Evolutionary conservation across 2,797 vertebrate genomes (phyloP), one percentile per base, ranked within the genome.

Genomic region (Eutrigla gurnardus): DNA sequence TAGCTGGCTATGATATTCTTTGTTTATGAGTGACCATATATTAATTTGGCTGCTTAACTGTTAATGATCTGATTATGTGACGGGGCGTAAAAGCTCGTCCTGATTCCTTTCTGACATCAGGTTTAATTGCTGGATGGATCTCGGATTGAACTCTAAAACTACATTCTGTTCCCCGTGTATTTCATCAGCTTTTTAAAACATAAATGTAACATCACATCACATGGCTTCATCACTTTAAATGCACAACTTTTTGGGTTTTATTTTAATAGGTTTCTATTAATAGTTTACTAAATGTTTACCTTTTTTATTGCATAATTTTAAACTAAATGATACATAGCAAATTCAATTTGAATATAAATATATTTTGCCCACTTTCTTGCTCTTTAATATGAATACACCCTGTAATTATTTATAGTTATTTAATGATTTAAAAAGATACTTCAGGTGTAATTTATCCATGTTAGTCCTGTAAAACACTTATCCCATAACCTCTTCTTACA

Each of bases 1-100:
- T n/a, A 8, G 2, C 8, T 49, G 13, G 0, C 5, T 3, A 2
- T 11, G 36, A 35, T 40, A 3, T 5, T 59, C n/a, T 33, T 42
- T 46, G 42, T 32, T 42, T 14, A 15, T 10, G 3, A 33, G 18
- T 58, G 42, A 42, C 11, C 25, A 3, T 10, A 25, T 14, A 13
- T 63, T 0, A 17, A 64, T 71, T 25, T 35, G 32, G 4, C 36
- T 40, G 10, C 46, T 37, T 42, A 18, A 43, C 37, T 35, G 39
- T 59, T 71, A 36, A 18, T 52, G n/a, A 64, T 49, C 6, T 53
- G 50, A 32, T 45, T 13, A 43, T 42, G 59, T 36, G 42, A 60
- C 13, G 8, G 42, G 5, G 35, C 8, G 17, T 39, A 5, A 32
- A 58, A 17, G 33, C 39, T 62, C 11, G 18, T 53, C 8, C 7